Percentiles rank a stretch among this genome's conserved stretches.
These are phyloP conservation scores for Leptodactylus fuscus DNA, from an alignment of 2,113 vertebrate genomes.

Conservation along the genomic window DNA sequence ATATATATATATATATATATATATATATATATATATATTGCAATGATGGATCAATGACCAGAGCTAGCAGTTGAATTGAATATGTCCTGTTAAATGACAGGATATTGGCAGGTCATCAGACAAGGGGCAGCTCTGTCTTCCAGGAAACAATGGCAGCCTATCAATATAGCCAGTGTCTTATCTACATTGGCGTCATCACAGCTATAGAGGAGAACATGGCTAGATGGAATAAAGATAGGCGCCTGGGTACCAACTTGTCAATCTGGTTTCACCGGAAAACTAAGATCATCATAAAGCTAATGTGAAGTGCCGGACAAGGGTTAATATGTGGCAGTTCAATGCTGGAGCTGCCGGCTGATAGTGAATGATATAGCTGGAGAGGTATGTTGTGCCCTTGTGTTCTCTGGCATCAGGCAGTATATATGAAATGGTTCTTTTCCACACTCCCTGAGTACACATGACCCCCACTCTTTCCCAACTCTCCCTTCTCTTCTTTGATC, in stretches of 20 bases:
- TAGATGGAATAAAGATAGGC: constrained; percentile 22
- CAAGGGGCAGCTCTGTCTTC: neutral
- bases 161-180: constrained; percentile 2
- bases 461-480: constrained; percentile 55
- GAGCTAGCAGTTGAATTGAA: neutral
- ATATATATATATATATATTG: too few relatives aligned
- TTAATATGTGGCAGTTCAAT: neutral
- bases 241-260: constrained; percentile 4
- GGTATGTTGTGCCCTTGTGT: constrained; percentile 1
- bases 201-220: neutral
- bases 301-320: neutral
- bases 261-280: neutral
- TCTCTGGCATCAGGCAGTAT: constrained; percentile 38
- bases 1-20: too few relatives aligned
- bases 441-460: constrained; percentile 57
- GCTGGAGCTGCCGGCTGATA: neutral
- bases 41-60: neutral
- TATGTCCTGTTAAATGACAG: neutral
- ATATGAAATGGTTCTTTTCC: constrained; percentile 49
- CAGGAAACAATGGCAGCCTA: constrained; percentile 11
- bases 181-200: neutral
- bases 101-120: constrained; percentile 23
- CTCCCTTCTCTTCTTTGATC: constrained; percentile 62
- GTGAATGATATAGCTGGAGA: constrained; percentile 19
- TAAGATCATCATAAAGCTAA: neutral